Base-by-base conservation (phyloP, 2,888 invertebrate genomes). In the Cataglyphis cursor region DNA sequence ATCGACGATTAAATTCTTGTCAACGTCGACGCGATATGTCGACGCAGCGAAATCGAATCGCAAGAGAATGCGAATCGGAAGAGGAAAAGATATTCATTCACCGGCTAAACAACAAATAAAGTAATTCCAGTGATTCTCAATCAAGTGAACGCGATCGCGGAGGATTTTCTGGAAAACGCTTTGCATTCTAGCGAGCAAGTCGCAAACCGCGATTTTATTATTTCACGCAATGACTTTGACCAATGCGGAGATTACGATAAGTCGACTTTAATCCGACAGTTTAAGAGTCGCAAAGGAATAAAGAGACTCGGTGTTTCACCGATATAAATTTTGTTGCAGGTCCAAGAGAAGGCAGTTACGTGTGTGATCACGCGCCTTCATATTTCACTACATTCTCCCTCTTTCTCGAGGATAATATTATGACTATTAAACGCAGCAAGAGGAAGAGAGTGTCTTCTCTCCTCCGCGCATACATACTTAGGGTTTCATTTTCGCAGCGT, bases 1-100 rank as follows among this genome's bases (percentile, higher is more conserved):
- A 21, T 9, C 66, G 62, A 65, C 78, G 74, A 88, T 82, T 78
- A 68, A 82, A 87, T 74, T 81, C 73, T 86, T 41, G 64, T n/a
- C 74, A 38, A 48, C 12, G 6, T 10, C 24, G 24, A 21, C 24
- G 41, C 24, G 24, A 21, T 18, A 28, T n/a, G 15, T 21, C 6
- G 21, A n/a, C 15, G 62, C 44, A 12, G n/a, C 12, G 28, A 28
- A 73, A 61, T 21, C 28, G 15, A n/a, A 44, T 73, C 61, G 35
- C 48, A 6, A 64, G 31, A 48, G 62, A 41, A n/a, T 24, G 15
- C n/a, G n/a, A 31, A 48, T 65, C 35, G 28, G 12, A 51, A 35
- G 21, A 48, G 5, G 24, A 24, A 18, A 2, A 18, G n/a, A 54
- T 18, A 54, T 54, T 54, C 9, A 54, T 54, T 54, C 3, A 10